Evolutionary conservation across 2,888 invertebrate genomes (phyloP), one percentile per base, ranked within the genome.

Genomic region (Agrochola lychnidis): DNA sequence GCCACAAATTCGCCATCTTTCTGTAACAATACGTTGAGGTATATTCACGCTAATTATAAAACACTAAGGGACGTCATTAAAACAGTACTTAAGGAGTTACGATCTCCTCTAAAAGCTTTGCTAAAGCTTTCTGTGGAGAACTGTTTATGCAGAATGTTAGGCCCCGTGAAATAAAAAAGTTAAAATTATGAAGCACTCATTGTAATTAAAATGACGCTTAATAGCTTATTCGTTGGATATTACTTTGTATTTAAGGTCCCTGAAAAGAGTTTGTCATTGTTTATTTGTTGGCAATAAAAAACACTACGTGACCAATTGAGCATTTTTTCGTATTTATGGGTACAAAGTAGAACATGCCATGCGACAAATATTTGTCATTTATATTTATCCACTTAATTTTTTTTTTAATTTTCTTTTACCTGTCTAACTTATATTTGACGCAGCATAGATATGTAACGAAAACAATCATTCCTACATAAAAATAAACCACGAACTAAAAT

Each of bases 11-110:
- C 63, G 25, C 56, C 73, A 79, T 81, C 66, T 79, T 79, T 69
- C 53, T 67, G 66, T 57, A 76, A 86, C 84, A 87, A 87, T 86
- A 86, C 85, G 71, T 89, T 83, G 79, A 90, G 85, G 88, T 87
- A 85, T 81, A 88, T 88, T 83, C 87, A 87, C 88, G 88, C 90
- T 93, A 93, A 93, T 92, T 92, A 93, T 90, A 89, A 92, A 92
- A 91, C 91, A 92, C 89, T 91, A 89, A 91, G 85, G 84, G 89
- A 87, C 88, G 90, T 92, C 93, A 94, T 93, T 93, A 93, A 91
- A 91, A 83, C 90, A 88, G 91, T 91, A 92, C 92, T 93, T 92
- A 92, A 91, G 89, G 89, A 92, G 92, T 93, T 92, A 93, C 91
- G 91, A 91, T 90, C 89, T 87, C 83, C 88, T 91, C 89, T 91